Base-by-base conservation (phyloP, 2,888 invertebrate genomes). In the Scelioninae gen. 1 region DNA sequence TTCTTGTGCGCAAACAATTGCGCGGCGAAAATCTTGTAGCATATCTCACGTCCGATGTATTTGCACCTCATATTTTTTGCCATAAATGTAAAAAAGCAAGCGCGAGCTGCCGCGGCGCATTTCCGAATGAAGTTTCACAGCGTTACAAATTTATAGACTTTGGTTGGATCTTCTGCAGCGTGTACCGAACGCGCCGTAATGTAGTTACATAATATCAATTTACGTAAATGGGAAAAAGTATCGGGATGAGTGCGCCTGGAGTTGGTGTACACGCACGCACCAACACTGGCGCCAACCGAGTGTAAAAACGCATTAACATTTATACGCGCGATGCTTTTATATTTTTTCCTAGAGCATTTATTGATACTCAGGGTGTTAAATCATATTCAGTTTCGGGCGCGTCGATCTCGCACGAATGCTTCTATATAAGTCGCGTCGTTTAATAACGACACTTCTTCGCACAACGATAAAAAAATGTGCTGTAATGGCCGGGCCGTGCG, bases 211-310 rank as follows among this genome's bases (percentile, higher is more conserved):
- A 90, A 90, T 90, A 90, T 90, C 90, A 90, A 90, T 90, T 90
- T 89, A 88, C 88, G 89, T 88, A 90, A 89, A 89, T 90, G 90
- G 90, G 88, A 90, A 90, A 43, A 89, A 90, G 89, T 90, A 90
- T 90, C 88, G 89, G 88, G 87, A 89, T 89, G 87, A 87, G 83
- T 82, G 74, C 75, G 81, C 76, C 84, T 79, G 43, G 9, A 11
- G 9, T 9, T 16, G 34, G 5, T 13, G 15, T 29, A 29, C 60
- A 40, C 51, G 51, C 38, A 34, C 31, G 16, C 31, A 55, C 55
- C 32, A 8, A 63, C 16, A 49, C 80, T 63, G 68, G 23, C 76
- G 68, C 40, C 69, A 63, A 23, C 68, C 62, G 53, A 43, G 56
- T 53, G 69, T 69, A 69, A 68, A 77, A 77, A 45, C 31, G 53